A percentile compares a stretch with the other conserved stretches of the same genome.
Conservation (phyloP, 2,113 vertebrate genomes). For the Ranitomeya imitator region DNA sequence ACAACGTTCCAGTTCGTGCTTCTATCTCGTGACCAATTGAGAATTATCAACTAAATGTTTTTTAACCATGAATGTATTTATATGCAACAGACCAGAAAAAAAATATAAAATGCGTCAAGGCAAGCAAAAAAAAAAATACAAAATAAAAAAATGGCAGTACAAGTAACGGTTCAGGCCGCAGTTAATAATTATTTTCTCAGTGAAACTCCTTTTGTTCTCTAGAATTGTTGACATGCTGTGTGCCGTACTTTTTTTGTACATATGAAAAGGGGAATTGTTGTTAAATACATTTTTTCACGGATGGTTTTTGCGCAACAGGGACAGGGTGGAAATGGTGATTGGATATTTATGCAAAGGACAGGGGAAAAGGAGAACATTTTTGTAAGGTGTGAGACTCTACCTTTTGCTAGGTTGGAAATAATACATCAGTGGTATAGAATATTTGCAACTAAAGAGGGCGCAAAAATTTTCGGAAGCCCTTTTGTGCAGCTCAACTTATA, state of each 20-base stretch:
- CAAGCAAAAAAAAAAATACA: rapidly evolving
- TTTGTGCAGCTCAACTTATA: neutral
- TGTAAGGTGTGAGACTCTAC: neutral
- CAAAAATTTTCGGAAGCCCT: neutral
- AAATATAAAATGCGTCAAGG: neutral
- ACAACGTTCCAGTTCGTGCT: neutral
- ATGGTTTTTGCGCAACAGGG: neutral
- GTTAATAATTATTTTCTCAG: neutral
- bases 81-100: neutral
- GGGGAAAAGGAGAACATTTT: neutral
- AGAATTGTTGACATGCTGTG: rapidly evolving
- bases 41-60: constrained; percentile 37
- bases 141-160: rapidly evolving
- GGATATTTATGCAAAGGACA: constrained; percentile 26
- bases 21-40: neutral
- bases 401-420: neutral
- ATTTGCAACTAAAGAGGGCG: neutral
- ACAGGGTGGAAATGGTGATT: neutral
- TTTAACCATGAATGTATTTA: constrained; percentile 59
- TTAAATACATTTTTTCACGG: neutral
- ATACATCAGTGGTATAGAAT: neutral
- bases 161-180: neutral
- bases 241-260: constrained; percentile 46
- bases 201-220: neutral
- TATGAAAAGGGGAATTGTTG: neutral